Percentiles rank a stretch among this genome's conserved stretches.
These are phyloP conservation scores for Tethea ocularis DNA, from an alignment of 2,888 invertebrate species.

Conservation along the genomic window DNA sequence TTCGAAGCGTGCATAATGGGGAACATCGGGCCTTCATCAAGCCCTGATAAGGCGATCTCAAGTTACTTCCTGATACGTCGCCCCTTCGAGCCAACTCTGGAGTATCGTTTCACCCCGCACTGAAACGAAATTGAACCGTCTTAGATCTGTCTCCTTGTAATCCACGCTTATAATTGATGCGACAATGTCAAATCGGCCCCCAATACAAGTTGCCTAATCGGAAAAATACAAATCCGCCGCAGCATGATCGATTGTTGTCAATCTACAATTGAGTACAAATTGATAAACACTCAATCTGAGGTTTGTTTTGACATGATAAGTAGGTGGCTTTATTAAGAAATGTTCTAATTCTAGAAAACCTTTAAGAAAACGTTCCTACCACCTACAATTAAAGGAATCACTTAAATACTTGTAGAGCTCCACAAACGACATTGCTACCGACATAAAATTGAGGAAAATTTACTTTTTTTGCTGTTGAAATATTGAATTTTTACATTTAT, in stretches of 20 bases:
- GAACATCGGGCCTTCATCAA: slow-evolving; percentile 58
- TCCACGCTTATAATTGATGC: slow-evolving; percentile 82
- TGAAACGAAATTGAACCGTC: slow-evolving; percentile 77
- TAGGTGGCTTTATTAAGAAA: not conserved
- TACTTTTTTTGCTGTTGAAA: slow-evolving; percentile 71
- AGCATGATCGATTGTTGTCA: slow-evolving; percentile 75
- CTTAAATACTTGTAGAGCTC: slow-evolving; percentile 39
- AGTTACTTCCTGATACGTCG: slow-evolving; percentile 67
- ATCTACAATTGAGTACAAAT: slow-evolving; percentile 30
- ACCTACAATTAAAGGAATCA: slow-evolving; percentile 12
- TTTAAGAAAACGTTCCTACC: not conserved
- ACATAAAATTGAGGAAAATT: slow-evolving; percentile 70
- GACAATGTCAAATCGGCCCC: slow-evolving; percentile 77
- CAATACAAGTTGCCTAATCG: slow-evolving; percentile 72
- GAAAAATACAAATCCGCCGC: slow-evolving; percentile 78
- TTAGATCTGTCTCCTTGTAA: slow-evolving; percentile 78
- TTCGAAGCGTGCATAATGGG: slow-evolving; percentile 49
- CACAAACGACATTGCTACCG: slow-evolving; percentile 62
- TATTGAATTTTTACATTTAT: slow-evolving; percentile 84
- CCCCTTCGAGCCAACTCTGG: slow-evolving; percentile 40
- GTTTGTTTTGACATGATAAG: slow-evolving; percentile 29
- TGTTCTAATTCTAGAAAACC: not conserved
- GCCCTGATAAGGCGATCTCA: slow-evolving; percentile 60
- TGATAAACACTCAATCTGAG: slow-evolving; percentile 28
- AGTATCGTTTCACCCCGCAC: slow-evolving; percentile 33